Evolutionary conservation across 2,113 vertebrate genomes (phyloP).

Genomic region (Notothenia coriiceps): DNA sequence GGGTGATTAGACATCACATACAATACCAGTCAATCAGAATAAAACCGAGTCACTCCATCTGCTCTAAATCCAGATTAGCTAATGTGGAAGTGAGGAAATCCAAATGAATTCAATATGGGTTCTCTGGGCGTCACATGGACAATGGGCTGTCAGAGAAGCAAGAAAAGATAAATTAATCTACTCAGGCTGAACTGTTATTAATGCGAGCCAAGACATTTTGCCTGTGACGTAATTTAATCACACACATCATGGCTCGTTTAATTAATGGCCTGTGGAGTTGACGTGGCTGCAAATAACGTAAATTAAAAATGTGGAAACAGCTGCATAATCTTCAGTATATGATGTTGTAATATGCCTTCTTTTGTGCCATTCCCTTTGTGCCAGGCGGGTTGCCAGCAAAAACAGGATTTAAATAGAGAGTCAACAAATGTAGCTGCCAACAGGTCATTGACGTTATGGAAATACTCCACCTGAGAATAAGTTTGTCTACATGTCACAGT

Average conservation of each 20-base stretch:
- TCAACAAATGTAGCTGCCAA: constrained; percentile 36
- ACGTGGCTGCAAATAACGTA: constrained; percentile 18
- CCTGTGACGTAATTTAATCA: constrained; percentile 22
- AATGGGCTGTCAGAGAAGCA: not conserved
- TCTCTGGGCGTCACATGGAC: not conserved
- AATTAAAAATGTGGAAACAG: constrained; percentile 39
- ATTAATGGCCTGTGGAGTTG: constrained; percentile 23
- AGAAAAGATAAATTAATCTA: not conserved
- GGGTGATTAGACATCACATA: not conserved
- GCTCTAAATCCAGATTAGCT: constrained; percentile 1
- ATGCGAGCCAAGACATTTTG: constrained; percentile 8
- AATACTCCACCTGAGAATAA: too few species aligned
- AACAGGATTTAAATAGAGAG: constrained; percentile 43
- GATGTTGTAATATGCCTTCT: constrained; percentile 27
- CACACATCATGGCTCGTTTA: constrained; percentile 17
- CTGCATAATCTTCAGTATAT: constrained; percentile 39
- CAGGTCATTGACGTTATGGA: constrained; percentile 23
- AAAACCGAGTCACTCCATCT: not conserved
- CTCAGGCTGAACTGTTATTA: not conserved
- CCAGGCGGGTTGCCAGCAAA: constrained; percentile 52
- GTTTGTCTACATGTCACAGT: not conserved
- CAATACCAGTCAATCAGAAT: not conserved
- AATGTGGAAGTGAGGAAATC: not conserved
- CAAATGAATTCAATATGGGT: not conserved
- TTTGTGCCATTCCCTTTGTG: constrained; percentile 31